A percentile compares a stretch with the other conserved stretches of the same genome.
phyloP scores from a whole-genome alignment of 2,888 invertebrate species.

The Thelaira solivaga region DNA sequence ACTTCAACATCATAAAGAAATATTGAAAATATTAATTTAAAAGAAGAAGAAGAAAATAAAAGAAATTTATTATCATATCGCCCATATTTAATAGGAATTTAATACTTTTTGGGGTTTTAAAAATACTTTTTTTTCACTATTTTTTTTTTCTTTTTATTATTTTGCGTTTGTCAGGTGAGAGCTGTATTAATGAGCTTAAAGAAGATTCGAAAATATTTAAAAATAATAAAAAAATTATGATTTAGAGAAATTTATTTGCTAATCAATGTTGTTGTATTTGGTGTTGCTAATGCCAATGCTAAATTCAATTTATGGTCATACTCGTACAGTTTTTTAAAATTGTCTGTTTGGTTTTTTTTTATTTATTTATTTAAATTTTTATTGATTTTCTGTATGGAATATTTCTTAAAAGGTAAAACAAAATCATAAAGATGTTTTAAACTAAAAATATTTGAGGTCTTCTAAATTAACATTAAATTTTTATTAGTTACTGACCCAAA shows the following conservation, averaged over 20 bases:
- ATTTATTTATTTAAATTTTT: constrained; percentile 7
- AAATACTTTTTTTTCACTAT: constrained; percentile 11
- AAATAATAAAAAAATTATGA: constrained; percentile 34
- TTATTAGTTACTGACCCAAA: constrained; percentile 12
- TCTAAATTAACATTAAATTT: not conserved
- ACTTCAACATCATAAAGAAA: constrained; percentile 47
- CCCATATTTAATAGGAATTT: constrained; percentile 56
- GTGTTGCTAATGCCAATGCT: constrained; percentile 24
- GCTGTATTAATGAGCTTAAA: constrained; percentile 28
- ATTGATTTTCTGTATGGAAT: not conserved
- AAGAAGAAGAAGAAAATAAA: constrained; percentile 27
- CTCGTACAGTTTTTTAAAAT: constrained; percentile 44
- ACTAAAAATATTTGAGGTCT: constrained; percentile 28
- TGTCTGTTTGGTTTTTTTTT: constrained; percentile 6
- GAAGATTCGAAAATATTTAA: constrained; percentile 50
- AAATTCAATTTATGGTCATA: constrained; percentile 36
- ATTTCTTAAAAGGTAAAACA: constrained; percentile 1
- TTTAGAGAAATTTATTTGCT: constrained; percentile 59
- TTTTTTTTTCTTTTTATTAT: not conserved
- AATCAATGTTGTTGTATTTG: constrained; percentile 20
- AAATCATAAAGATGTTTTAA: constrained; percentile 45
- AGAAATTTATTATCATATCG: constrained; percentile 60
- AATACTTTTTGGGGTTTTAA: constrained; percentile 24
- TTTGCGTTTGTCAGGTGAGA: constrained; percentile 43
- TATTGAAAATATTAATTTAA: constrained; percentile 40